Conservation (phyloP, 2,113 vertebrate genomes). For the Sinocyclocheilus rhinocerous region DNA sequence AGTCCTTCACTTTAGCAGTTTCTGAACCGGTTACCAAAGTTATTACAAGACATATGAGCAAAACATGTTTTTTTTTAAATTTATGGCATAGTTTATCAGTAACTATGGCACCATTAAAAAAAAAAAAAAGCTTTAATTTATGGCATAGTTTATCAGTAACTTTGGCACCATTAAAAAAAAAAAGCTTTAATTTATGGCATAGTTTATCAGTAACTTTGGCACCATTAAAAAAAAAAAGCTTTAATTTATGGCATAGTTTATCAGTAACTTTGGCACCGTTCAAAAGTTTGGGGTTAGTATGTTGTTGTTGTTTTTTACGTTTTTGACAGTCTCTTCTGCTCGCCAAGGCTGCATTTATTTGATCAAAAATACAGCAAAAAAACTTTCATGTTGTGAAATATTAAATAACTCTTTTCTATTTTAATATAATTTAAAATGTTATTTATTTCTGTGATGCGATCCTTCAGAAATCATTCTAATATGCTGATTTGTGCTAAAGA, state of each 20-base stretch:
- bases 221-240: too few relatives aligned
- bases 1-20: too few relatives aligned
- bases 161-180: neutral
- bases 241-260: neutral
- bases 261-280: neutral
- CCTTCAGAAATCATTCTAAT: neutral
- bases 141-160: too few relatives aligned
- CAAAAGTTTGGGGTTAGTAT: neutral
- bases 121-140: neutral
- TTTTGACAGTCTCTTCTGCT: neutral
- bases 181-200: neutral
- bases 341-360: neutral
- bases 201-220: too few relatives aligned
- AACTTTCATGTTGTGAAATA: neutral
- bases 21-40: neutral
- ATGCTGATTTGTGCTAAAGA: neutral
- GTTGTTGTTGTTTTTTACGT: neutral
- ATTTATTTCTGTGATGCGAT: neutral
- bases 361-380: neutral
- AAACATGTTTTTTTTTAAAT: neutral
- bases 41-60: neutral
- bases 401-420: neutral
- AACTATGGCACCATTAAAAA: too few relatives aligned
- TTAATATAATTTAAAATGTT: neutral
- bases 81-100: neutral